Percentiles rank a stretch among this genome's conserved stretches.
phyloP scores from a whole-genome alignment of 2,113 vertebrate genomes.

The Megaleporinus macrocephalus region DNA sequence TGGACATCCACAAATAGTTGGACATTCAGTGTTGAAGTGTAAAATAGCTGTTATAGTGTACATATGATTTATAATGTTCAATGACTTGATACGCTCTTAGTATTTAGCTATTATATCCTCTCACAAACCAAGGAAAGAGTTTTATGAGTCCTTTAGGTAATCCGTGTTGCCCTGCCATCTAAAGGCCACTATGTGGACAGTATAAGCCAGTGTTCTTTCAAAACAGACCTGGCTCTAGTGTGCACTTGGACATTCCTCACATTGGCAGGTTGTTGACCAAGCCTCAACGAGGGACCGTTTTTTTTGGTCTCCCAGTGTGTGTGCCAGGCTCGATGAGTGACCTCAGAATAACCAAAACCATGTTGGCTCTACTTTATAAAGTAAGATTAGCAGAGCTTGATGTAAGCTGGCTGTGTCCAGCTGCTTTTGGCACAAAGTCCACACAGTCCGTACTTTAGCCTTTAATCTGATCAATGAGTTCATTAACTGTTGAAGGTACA shows the following conservation, averaged over 20 bases:
- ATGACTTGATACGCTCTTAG: background rate
- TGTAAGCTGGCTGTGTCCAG: conserved; percentile 7
- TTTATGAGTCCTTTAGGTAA: background rate
- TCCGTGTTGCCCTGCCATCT: background rate
- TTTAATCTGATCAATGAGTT: conserved; percentile 9
- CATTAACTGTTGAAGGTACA: background rate
- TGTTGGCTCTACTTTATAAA: conserved; percentile 2
- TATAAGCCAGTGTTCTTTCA: background rate
- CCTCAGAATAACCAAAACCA: conserved; percentile 15
- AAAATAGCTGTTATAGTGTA: background rate
- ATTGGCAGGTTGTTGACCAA: conserved; percentile 35
- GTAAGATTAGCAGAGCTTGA: background rate
- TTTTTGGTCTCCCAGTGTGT: background rate
- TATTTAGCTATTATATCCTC: background rate
- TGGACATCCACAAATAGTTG: background rate
- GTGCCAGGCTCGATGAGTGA: conserved; percentile 10
- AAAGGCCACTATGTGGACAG: background rate
- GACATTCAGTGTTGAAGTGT: background rate
- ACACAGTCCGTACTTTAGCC: background rate
- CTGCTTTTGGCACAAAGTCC: background rate
- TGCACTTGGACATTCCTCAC: conserved; percentile 30
- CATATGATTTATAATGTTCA: background rate
- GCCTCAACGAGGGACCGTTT: conserved; percentile 16
- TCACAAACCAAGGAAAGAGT: background rate
- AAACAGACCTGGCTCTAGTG: conserved; percentile 1